Conservation (phyloP, 2,888 invertebrate genomes). For the Ornithoptera alexandrae region DNA sequence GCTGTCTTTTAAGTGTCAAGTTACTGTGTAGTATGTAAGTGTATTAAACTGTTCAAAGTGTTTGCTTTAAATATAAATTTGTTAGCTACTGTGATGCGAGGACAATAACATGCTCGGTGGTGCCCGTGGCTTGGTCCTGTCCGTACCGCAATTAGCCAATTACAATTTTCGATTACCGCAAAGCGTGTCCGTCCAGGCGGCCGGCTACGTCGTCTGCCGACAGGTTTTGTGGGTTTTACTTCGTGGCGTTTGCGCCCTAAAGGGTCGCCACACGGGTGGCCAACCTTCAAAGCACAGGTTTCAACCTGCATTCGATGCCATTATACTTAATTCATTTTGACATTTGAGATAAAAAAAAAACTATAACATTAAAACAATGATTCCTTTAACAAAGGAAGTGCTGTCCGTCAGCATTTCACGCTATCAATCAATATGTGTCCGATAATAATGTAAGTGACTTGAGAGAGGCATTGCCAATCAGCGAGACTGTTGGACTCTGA, state of each 20-base stretch:
- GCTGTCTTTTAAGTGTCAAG: not conserved
- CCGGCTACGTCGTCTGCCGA: slow-evolving; percentile 45
- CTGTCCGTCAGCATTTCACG: slow-evolving; percentile 5
- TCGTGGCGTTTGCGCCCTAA: slow-evolving; percentile 43
- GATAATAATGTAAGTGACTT: slow-evolving; percentile 25
- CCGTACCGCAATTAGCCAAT: slow-evolving; percentile 58
- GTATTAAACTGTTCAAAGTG: slow-evolving; percentile 10
- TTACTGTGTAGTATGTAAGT: not conserved
- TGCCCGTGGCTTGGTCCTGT: slow-evolving; percentile 37
- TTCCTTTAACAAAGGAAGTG: slow-evolving; percentile 5
- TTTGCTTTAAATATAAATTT: slow-evolving; percentile 6
- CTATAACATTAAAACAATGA: slow-evolving; percentile 13
- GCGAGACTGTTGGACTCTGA: slow-evolving; percentile 15
- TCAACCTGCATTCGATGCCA: slow-evolving; percentile 39
- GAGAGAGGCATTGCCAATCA: slow-evolving; percentile 19
- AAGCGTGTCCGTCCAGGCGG: slow-evolving; percentile 50
- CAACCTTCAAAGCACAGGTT: slow-evolving; percentile 41
- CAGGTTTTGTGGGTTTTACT: slow-evolving; percentile 62
- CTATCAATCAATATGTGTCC: slow-evolving; percentile 13
- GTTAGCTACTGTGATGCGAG: slow-evolving; percentile 38
- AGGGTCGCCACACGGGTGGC: slow-evolving; percentile 54
- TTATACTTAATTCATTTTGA: slow-evolving; percentile 41
- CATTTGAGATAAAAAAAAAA: slow-evolving; percentile 22
- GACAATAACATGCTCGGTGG: slow-evolving; percentile 39
- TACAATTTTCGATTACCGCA: slow-evolving; percentile 68